Evolutionary conservation across 2,797 vertebrate species (phyloP).

Genomic region (Mus minutoides): DNA sequence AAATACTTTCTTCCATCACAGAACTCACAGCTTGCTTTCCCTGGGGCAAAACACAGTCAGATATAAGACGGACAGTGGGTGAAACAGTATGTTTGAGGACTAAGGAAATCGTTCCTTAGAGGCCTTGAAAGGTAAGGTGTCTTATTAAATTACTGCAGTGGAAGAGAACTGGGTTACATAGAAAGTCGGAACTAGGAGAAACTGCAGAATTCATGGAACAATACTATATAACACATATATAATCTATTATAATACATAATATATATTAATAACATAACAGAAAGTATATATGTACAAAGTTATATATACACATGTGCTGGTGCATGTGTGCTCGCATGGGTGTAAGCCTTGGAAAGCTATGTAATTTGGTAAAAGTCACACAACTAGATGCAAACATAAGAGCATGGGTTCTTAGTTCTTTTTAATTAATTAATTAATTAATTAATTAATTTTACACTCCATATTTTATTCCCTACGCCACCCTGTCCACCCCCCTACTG

Average conservation of each 20-base stretch:
- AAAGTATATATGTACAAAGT: background rate
- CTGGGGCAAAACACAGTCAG: conserved; percentile 43
- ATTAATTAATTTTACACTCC: no score
- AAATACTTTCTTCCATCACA: conserved; percentile 25
- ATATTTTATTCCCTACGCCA: no score
- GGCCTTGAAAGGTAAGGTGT: conserved; percentile 64
- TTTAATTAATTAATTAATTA: no score
- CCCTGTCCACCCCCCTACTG: no score
- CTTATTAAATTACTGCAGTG: conserved; percentile 68
- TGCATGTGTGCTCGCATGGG: no score
- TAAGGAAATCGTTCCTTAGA: conserved; percentile 66
- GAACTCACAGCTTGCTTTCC: conserved; percentile 14
- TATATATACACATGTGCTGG: background rate
- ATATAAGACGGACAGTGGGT: conserved; percentile 48
- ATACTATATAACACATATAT: background rate
- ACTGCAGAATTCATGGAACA: background rate
- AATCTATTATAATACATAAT: background rate
- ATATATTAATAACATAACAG: background rate
- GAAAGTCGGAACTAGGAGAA: conserved; percentile 15
- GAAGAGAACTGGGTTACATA: conserved; percentile 3
- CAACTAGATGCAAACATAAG: background rate
- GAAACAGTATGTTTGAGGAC: conserved; percentile 48
- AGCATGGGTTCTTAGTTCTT: background rate
- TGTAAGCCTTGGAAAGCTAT: background rate
- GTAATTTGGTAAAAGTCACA: conserved; percentile 16